Evolutionary conservation across 1,140 invertebrate species (phyloP).

Genomic region (Drosophila jambulina): DNA sequence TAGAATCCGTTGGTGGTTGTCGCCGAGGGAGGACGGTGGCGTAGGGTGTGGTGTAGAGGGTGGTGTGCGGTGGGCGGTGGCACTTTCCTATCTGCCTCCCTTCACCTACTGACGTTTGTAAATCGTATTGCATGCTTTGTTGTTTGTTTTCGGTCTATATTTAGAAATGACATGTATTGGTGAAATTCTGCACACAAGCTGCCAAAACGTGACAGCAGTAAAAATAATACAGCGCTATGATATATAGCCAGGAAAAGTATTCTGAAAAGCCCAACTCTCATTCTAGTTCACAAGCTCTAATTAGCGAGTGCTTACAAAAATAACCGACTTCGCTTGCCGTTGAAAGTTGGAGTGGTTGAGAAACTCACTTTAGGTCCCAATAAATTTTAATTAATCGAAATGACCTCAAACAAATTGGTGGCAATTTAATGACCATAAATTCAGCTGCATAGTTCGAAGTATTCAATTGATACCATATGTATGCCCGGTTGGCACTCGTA

Average conservation of each 20-base stretch:
- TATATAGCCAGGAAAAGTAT: conserved; percentile 15
- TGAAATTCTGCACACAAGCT: conserved; percentile 72
- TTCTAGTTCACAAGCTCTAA: conserved; percentile 4
- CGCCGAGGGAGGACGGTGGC: conserved; percentile 1
- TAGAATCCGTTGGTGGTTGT: conserved; percentile 54
- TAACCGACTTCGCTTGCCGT: neutral
- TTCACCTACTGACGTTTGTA: conserved; percentile 67
- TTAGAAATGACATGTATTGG: conserved; percentile 71
- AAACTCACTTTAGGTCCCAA: neutral
- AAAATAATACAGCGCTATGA: conserved; percentile 23
- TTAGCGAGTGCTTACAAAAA: conserved; percentile 12
- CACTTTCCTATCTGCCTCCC: conserved; percentile 14
- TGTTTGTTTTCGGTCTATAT: conserved; percentile 65
- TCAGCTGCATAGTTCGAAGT: conserved; percentile 1
- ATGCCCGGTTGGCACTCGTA: neutral
- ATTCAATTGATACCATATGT: conserved; percentile 20
- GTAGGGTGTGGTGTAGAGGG: neutral
- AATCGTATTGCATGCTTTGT: conserved; percentile 71
- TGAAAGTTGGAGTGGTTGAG: neutral
- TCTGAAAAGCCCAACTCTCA: conserved; percentile 12
- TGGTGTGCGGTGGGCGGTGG: conserved; percentile 12
- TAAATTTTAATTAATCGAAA: conserved; percentile 19
- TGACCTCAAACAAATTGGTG: conserved; percentile 32
- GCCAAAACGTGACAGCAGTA: conserved; percentile 71
- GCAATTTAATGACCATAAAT: conserved; percentile 30